Conservation (phyloP, 2,888 invertebrate species). For the Nasonia oneida region DNA sequence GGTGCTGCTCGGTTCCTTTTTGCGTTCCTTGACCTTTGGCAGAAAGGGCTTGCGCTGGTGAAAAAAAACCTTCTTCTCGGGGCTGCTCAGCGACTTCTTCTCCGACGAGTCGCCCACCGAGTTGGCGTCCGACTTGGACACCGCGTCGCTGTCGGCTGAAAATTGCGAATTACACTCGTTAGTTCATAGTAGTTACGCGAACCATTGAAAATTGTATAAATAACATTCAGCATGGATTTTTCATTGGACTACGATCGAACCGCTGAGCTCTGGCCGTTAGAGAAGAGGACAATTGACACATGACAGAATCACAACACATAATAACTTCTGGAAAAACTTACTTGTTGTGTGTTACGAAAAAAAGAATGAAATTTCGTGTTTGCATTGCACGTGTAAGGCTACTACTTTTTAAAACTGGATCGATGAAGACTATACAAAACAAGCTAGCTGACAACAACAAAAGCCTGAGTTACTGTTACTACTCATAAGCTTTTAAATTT, state of each 20-base stretch:
- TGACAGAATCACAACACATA: slow-evolving; percentile 10
- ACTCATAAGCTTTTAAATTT: slow-evolving; percentile 25
- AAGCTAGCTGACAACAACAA: slow-evolving; percentile 1
- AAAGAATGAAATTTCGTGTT: slow-evolving; percentile 16
- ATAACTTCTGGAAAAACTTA: slow-evolving; percentile 10
- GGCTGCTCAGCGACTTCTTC: slow-evolving; percentile 67
- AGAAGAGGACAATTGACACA: neutral
- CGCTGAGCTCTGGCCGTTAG: neutral
- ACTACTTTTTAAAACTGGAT: slow-evolving; percentile 11
- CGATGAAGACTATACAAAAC: slow-evolving; percentile 5
- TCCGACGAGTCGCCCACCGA: slow-evolving; percentile 69
- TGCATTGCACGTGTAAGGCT: neutral
- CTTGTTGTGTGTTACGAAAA: slow-evolving; percentile 7
- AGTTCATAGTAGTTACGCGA: neutral
- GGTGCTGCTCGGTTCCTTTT: slow-evolving; percentile 72
- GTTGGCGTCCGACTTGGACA: slow-evolving; percentile 71
- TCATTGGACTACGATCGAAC: neutral
- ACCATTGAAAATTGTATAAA: neutral
- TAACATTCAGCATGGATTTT: neutral
- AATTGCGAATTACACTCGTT: neutral
- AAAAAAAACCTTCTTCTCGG: slow-evolving; percentile 72
- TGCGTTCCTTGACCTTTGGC: slow-evolving; percentile 80
- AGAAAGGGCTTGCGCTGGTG: slow-evolving; percentile 82
- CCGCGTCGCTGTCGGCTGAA: slow-evolving; percentile 67
- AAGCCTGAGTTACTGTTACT: slow-evolving; percentile 2